phyloP scores from a whole-genome alignment of 2,888 invertebrate species.

The Noctua janthe region DNA sequence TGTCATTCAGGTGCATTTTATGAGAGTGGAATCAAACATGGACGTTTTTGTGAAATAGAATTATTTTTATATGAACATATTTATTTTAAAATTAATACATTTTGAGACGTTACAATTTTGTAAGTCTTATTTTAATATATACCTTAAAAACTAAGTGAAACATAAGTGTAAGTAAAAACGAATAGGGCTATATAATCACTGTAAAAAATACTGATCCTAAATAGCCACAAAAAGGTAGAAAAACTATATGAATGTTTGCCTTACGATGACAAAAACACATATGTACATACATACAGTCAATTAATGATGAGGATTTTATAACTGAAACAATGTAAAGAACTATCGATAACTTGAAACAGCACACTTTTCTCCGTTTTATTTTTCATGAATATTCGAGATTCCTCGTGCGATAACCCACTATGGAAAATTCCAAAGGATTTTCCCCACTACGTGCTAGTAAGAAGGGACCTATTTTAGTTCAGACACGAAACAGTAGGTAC shows the following conservation, averaged over 20 bases:
- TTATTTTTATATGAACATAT: too few relatives aligned
- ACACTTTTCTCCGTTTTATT: not conserved
- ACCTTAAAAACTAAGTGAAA: too few relatives aligned
- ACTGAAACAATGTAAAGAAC: not conserved
- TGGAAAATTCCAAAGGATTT: conserved; percentile 14
- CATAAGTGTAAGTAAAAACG: not conserved
- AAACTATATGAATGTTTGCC: not conserved
- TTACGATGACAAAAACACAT: not conserved
- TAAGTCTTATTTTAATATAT: not conserved
- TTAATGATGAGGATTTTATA: not conserved
- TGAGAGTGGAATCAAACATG: too few relatives aligned
- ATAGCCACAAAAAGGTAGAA: not conserved
- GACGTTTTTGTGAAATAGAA: too few relatives aligned
- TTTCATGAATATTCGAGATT: conserved; percentile 23
- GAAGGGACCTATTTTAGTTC: conserved; percentile 5
- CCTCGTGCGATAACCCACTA: conserved; percentile 2
- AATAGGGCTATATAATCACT: not conserved
- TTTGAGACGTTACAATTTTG: not conserved
- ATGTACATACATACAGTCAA: too few relatives aligned
- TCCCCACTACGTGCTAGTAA: not conserved
- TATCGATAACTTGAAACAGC: not conserved
- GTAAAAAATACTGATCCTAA: not conserved
- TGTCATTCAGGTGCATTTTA: not conserved
- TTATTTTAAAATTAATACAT: not conserved
- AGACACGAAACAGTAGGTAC: not conserved